A percentile compares a stretch with the other conserved stretches of the same genome.
phyloP scores from a whole-genome alignment of 2,797 vertebrate genomes.

The Sebastes hubbsi region DNA sequence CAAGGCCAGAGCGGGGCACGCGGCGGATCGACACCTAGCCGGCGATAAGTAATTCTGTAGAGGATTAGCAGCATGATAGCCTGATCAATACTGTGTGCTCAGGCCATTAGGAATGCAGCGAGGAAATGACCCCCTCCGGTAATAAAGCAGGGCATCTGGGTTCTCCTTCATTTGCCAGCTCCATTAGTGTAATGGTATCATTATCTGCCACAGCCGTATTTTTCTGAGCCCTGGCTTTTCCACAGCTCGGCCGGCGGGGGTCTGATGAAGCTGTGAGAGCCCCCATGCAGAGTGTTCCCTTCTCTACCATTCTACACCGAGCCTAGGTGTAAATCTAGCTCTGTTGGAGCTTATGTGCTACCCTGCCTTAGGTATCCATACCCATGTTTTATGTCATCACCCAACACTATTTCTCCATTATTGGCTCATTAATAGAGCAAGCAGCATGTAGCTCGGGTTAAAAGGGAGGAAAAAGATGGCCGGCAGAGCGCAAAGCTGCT shows the following conservation, averaged over 20 bases:
- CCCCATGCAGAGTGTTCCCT: constrained; percentile 64
- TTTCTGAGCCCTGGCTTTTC: constrained; percentile 78
- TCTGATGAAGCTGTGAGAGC: constrained; percentile 81
- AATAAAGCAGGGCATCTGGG: constrained; percentile 95
- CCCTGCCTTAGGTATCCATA: constrained; percentile 79
- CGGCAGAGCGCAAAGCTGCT: constrained; percentile 82
- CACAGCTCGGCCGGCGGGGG: constrained; percentile 75
- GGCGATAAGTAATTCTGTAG: constrained; percentile 96
- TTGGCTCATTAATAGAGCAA: constrained; percentile 89
- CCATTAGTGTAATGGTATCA: constrained; percentile 99
- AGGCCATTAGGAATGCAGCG: constrained; percentile 95
- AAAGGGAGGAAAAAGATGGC: constrained; percentile 81
- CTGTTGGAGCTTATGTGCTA: constrained; percentile 66
- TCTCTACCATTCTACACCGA: constrained; percentile 63
- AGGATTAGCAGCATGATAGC: constrained; percentile 98
- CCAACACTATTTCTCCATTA: constrained; percentile 90
- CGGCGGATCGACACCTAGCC: constrained; percentile 88
- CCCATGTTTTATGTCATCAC: constrained; percentile 85
- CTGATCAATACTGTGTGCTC: constrained; percentile 96
- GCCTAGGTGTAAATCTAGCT: constrained; percentile 79
- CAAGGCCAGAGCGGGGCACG: constrained; percentile 66
- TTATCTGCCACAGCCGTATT: constrained; percentile 95
- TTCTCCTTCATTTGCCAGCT: constrained; percentile 97
- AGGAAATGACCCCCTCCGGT: constrained; percentile 96
- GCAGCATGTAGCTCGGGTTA: constrained; percentile 83